These are phyloP conservation scores for Linepithema humile DNA, from an alignment of 1,140 invertebrate species.

Conservation along the genomic window DNA sequence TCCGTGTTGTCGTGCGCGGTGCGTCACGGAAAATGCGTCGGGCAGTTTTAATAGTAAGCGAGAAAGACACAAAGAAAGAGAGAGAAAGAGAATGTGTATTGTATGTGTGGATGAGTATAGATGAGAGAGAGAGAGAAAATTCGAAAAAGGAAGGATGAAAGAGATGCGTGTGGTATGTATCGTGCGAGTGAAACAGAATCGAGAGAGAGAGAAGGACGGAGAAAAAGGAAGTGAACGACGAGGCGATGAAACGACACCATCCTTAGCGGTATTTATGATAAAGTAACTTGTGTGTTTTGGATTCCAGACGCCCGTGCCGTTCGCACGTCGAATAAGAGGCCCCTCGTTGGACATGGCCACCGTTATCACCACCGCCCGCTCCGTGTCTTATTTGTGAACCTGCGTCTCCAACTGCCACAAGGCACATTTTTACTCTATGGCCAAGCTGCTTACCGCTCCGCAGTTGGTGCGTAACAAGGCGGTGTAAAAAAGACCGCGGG, in stretches of 20 bases:
- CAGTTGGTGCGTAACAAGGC: conserved; percentile 52
- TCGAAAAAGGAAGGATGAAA: background rate
- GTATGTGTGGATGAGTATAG: background rate
- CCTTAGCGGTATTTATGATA: conserved; percentile 50
- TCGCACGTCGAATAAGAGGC: background rate
- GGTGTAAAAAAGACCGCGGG: conserved; percentile 57
- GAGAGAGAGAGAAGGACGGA: background rate
- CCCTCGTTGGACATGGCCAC: conserved; percentile 14
- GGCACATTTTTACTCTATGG: conserved; percentile 52
- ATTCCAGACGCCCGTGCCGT: conserved; percentile 59
- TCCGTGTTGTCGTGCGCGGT: conserved; percentile 36
- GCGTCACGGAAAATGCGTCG: conserved; percentile 43
- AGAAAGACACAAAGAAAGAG: background rate
- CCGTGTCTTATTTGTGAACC: conserved; percentile 21
- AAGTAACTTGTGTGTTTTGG: conserved; percentile 57
- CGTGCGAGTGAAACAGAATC: background rate
- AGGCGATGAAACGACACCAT: conserved; percentile 1
- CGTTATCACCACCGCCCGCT: conserved; percentile 1
- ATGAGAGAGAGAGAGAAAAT: conserved; percentile 1
- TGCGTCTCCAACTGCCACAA: conserved; percentile 42
- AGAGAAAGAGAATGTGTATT: background rate
- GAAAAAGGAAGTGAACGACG: background rate
- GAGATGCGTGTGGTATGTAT: background rate
- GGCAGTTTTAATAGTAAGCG: conserved; percentile 25
- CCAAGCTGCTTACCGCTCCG: conserved; percentile 49